Evolutionary conservation across 2,797 vertebrate species (phyloP).

Genomic region (Rachycentron canadum): DNA sequence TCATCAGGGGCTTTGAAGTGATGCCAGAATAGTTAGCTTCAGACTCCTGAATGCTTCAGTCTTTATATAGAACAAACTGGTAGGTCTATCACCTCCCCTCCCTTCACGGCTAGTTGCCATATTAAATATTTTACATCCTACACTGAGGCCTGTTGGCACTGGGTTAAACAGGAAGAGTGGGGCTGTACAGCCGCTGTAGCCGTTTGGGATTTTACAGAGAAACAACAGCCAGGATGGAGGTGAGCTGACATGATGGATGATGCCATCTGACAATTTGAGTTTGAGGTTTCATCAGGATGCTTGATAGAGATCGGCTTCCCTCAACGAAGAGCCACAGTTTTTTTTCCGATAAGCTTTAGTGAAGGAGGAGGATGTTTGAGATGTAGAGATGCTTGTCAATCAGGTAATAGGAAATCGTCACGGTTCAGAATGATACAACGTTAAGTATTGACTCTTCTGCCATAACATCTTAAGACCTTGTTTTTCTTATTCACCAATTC

Average conservation of each 20-base stretch:
- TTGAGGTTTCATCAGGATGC: neutral
- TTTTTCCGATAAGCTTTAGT: neutral
- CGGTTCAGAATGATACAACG: neutral
- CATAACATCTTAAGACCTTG: neutral
- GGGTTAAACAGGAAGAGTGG: constrained; percentile 9
- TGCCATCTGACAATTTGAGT: neutral
- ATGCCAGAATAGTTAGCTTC: constrained; percentile 89
- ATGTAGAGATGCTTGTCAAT: neutral
- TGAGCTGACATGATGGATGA: constrained; percentile 1
- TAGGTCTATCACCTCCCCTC: constrained; percentile 73
- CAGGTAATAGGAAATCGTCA: neutral
- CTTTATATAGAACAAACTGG: constrained; percentile 80
- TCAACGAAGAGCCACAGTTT: neutral
- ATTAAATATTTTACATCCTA: constrained; percentile 60
- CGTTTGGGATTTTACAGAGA: constrained; percentile 13
- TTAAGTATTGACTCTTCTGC: neutral
- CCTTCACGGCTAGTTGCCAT: constrained; percentile 79
- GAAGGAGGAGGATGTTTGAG: neutral
- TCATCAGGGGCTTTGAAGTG: constrained; percentile 90
- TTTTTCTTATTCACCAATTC: neutral
- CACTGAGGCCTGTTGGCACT: constrained; percentile 14
- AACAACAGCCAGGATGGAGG: constrained; percentile 29
- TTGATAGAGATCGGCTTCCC: neutral
- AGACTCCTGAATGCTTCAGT: constrained; percentile 84
- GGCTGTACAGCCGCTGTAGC: constrained; percentile 10